Base-by-base conservation (phyloP, 2,113 vertebrate species). In the Brienomyrus brachyistius region DNA sequence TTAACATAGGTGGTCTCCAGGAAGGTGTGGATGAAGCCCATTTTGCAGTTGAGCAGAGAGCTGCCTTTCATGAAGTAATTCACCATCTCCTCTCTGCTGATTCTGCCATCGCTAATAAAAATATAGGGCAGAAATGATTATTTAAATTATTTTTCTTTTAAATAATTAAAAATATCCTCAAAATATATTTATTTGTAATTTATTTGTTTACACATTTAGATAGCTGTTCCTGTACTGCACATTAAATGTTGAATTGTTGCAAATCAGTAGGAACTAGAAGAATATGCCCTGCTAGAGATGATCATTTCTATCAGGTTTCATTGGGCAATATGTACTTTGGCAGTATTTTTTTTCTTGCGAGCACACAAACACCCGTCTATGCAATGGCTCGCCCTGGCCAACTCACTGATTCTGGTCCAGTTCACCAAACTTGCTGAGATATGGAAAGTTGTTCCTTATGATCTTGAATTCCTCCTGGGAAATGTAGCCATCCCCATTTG, bases 341-440 rank as follows among this genome's bases (percentile, higher is more conserved):
- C 10, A 74, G 3, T 4, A 35, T 13, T n/a, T 59, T 19, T 21
- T 56, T 54, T 54, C 27, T 70, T n/a, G 27, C 23, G 11, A 31
- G n/a, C 56, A 62, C 56, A 62, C 59, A 62, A 21, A 82, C 19
- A 15, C 77, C 27, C 47, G 51, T 23, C 82, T 84, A 7, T 27
- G 43, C 3, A 9, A n/a, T 3, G 47, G 17, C 43, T 23, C 23
- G 47, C 83, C 6, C 21, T 23, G 8, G 52, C 19, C 31, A 54
- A 93, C 97, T 98, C 92, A 98, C 97, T 97, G 97, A 93, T 98
- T 98, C 93, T 97, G 97, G 94, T 98, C 97, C 87, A 98, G 95
- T 90, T 98, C 97, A 91, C 97, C 97, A 88, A 98, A 98, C 92
- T 97, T 96, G 95, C 97, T 97, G 92, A 98, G 97, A 94, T 98